Evolutionary conservation across 2,113 vertebrate species (phyloP).

Genomic region (Plotosus lineatus): DNA sequence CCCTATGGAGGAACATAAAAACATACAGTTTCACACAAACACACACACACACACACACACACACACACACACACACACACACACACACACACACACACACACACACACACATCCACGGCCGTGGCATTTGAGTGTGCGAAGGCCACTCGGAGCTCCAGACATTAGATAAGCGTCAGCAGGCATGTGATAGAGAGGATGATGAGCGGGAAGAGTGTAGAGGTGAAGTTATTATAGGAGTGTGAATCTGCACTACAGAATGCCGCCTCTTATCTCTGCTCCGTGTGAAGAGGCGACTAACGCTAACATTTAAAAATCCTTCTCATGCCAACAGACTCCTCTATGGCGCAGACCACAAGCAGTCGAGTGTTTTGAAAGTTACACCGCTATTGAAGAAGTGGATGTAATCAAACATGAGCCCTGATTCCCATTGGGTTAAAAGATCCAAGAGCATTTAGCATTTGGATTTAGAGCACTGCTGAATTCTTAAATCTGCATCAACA

Average conservation of each 20-base stretch:
- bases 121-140: slow-evolving; percentile 47
- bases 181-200: slow-evolving; percentile 49
- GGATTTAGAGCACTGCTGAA: not conserved
- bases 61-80: slow-evolving; percentile 5
- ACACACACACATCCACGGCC: slow-evolving; percentile 16
- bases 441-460: not conserved
- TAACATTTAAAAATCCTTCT: slow-evolving; percentile 49
- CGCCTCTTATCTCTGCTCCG: slow-evolving; percentile 39
- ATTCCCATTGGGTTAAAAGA: too few relatives aligned
- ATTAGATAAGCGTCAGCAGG: slow-evolving; percentile 47
- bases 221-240: slow-evolving; percentile 48
- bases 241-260: slow-evolving; percentile 44
- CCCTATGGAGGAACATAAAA: too few relatives aligned
- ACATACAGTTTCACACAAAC: too few relatives aligned
- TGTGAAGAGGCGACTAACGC: slow-evolving; percentile 43
- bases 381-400: not conserved
- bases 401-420: not conserved
- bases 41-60: not conserved
- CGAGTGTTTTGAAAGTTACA: not conserved
- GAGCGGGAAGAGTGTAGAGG: slow-evolving; percentile 45
- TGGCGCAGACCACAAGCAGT: not conserved
- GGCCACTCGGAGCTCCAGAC: slow-evolving; percentile 48
- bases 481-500: not conserved
- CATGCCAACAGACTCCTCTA: not conserved
- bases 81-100: slow-evolving; percentile 16